These are phyloP conservation scores for Tauraco erythrolophus DNA, from an alignment of 2,113 vertebrate species.

Conservation along the genomic window DNA sequence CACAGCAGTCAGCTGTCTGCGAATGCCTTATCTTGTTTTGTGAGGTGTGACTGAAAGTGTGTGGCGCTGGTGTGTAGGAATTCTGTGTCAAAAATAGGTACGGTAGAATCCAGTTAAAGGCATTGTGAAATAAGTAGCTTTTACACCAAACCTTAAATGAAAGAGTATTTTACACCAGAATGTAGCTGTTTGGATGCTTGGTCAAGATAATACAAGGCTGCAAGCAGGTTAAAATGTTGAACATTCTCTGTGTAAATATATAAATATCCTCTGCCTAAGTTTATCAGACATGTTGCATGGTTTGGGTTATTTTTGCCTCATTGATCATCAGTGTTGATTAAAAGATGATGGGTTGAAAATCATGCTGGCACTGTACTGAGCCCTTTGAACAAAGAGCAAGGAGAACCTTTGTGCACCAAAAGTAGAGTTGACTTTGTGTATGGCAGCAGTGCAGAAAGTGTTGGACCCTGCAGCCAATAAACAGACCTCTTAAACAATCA, in stretches of 20 bases:
- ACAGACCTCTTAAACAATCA: conserved; percentile 24
- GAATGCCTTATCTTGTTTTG: conserved; percentile 26
- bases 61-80: not conserved
- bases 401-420: conserved; percentile 22
- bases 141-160: not conserved
- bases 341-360: conserved; percentile 34
- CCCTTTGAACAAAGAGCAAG: conserved; percentile 43
- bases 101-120: not conserved
- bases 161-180: conserved; percentile 30
- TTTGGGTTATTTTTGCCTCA: conserved; percentile 18
- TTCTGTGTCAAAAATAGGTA: not conserved
- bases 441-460: conserved; percentile 18
- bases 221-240: not conserved
- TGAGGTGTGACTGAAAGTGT: not conserved
- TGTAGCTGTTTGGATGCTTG: conserved; percentile 24
- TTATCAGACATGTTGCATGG: conserved; percentile 51
- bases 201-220: not conserved
- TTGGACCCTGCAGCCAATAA: conserved; percentile 62
- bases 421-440: not conserved
- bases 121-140: not conserved
- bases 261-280: conserved; percentile 54
- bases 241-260: conserved; percentile 59
- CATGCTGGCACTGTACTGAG: not conserved
- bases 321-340: conserved; percentile 12
- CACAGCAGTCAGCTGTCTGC: not conserved